Conservation (phyloP, 2,888 invertebrate genomes). For the Troglohyphantes excavatus region DNA sequence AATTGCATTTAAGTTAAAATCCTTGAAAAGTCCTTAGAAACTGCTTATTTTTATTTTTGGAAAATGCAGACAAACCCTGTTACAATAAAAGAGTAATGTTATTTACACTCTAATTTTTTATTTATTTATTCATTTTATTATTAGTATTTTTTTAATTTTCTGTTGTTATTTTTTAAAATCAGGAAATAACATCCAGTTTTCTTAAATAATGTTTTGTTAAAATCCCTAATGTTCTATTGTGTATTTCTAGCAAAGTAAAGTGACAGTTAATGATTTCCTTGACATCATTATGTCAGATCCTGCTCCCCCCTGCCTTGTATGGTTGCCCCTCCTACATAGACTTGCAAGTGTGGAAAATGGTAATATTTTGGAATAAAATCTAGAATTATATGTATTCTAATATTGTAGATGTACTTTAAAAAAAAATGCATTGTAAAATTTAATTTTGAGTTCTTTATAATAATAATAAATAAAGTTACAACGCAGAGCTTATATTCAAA, state of each 20-base stretch:
- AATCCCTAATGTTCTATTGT: background rate
- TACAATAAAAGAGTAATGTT: no score
- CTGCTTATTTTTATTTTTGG: no score
- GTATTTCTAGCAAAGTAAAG: conserved; percentile 87
- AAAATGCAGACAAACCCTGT: no score
- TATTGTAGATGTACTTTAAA: background rate
- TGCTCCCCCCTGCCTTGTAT: conserved; percentile 97
- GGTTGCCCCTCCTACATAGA: conserved; percentile 96
- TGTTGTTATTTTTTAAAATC: background rate
- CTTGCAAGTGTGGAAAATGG: conserved; percentile 97
- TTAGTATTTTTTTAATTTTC: background rate
- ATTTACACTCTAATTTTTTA: no score
- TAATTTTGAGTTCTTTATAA: background rate
- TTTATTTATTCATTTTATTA: no score
- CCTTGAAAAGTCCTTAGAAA: no score
- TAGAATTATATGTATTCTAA: no score
- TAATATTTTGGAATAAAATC: conserved; percentile 83
- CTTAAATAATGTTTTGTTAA: no score
- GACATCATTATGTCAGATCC: conserved; percentile 97
- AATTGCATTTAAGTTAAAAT: no score
- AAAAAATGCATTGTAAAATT: background rate
- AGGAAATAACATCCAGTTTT: no score
- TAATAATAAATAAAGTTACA: background rate
- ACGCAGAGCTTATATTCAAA: no score
- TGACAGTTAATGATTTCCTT: conserved; percentile 97